A percentile compares a stretch with the other conserved stretches of the same genome.
Conservation (phyloP, 2,888 invertebrate genomes). For the Siphlonurus alternatus region DNA sequence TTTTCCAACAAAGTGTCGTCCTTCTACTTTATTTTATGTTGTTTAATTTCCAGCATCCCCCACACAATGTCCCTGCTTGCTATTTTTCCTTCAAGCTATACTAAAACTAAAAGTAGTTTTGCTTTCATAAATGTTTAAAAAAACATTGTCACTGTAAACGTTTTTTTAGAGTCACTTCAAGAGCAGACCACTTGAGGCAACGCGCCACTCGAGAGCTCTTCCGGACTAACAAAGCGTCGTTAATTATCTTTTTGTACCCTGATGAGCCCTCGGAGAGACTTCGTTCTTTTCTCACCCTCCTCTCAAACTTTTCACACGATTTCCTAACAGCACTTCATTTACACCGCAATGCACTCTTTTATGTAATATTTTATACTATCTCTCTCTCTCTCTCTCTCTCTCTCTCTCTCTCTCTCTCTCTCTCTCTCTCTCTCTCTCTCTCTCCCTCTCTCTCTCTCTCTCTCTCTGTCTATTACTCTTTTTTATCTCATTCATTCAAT, state of each 20-base stretch:
- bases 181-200: background rate
- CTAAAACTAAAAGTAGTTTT: no score
- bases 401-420: background rate
- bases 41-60: no score
- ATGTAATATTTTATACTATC: background rate
- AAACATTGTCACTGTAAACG: no score
- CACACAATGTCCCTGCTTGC: no score
- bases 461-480: background rate
- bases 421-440: background rate
- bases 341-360: background rate
- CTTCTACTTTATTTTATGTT: no score
- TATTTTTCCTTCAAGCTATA: no score
- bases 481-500: background rate
- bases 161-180: background rate
- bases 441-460: background rate
- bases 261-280: background rate
- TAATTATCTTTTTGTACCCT: background rate
- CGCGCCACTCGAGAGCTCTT: background rate
- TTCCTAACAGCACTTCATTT: background rate
- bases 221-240: background rate
- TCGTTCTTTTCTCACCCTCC: background rate
- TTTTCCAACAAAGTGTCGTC: no score
- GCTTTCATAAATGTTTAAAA: no score
- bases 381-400: background rate
- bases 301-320: background rate